Conservation (phyloP, 2,113 vertebrate genomes). For the Rhadina sibilatrix region DNA sequence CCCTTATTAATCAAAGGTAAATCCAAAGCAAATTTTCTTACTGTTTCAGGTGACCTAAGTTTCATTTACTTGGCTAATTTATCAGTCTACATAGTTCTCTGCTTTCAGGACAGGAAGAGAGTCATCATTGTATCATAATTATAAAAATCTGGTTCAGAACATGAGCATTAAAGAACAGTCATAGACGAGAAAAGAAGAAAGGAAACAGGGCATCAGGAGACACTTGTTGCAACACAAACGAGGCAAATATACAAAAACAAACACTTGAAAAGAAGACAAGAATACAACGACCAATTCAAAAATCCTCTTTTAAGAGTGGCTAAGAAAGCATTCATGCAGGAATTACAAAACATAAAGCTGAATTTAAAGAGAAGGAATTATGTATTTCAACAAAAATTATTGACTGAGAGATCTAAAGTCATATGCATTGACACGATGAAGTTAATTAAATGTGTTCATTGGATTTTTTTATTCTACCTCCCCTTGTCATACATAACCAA, state of each 20-base stretch:
- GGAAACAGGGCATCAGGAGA: neutral
- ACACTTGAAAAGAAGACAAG: neutral
- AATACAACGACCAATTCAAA: neutral
- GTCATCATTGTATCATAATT: neutral
- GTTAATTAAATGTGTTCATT: neutral
- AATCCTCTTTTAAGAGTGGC: neutral
- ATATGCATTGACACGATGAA: neutral
- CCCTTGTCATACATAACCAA: neutral
- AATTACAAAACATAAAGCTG: neutral
- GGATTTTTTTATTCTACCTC: neutral
- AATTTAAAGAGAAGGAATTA: neutral
- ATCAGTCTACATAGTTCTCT: neutral
- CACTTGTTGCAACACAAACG: fast-evolving
- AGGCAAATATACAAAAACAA: neutral
- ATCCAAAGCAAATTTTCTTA: neutral
- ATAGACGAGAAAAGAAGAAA: neutral
- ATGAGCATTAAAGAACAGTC: neutral
- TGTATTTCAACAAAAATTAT: neutral
- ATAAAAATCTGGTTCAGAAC: neutral
- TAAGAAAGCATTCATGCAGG: neutral
- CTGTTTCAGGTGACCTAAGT: neutral
- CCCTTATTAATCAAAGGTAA: neutral
- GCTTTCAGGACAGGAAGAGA: neutral
- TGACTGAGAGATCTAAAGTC: neutral
- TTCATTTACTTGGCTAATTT: neutral